Evolutionary conservation across 92 coral and sea anemone genomes (phyloP).

Genomic region (Heteractis magnifica): DNA sequence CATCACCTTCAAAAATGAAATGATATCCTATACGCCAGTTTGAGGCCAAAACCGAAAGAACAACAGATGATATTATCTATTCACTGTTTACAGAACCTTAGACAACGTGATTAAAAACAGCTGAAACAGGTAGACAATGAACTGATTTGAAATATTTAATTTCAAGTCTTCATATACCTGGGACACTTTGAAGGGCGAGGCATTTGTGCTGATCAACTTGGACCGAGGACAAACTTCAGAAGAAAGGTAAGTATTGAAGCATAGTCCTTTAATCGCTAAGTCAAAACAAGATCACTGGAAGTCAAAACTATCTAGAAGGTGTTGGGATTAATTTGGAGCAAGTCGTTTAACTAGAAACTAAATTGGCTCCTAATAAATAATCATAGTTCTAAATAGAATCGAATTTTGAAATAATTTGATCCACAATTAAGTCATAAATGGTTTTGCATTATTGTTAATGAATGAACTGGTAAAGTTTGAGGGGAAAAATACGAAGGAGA

Average conservation of each 20-base stretch:
- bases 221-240: background rate
- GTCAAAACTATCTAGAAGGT: background rate
- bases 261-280: background rate
- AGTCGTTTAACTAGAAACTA: background rate
- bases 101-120: constrained; percentile 5
- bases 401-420: too few relatives aligned
- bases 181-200: background rate
- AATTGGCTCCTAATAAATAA: background rate
- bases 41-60: background rate
- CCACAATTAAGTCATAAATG: too few relatives aligned
- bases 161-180: background rate
- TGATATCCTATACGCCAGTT: constrained; percentile 1
- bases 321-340: too few relatives aligned
- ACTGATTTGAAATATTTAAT: background rate
- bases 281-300: background rate
- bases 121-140: constrained; percentile 1
- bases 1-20: background rate
- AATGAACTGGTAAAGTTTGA: too few relatives aligned
- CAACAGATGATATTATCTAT: constrained; percentile 1
- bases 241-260: background rate
- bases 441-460: too few relatives aligned
- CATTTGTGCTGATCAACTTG: background rate
- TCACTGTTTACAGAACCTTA: constrained; percentile 7
- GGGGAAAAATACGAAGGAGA: too few relatives aligned
- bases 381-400: background rate